A percentile compares a stretch with the other conserved stretches of the same genome.
phyloP scores from a whole-genome alignment of 2,797 vertebrate species.

The Mormyrops boulengeri region DNA sequence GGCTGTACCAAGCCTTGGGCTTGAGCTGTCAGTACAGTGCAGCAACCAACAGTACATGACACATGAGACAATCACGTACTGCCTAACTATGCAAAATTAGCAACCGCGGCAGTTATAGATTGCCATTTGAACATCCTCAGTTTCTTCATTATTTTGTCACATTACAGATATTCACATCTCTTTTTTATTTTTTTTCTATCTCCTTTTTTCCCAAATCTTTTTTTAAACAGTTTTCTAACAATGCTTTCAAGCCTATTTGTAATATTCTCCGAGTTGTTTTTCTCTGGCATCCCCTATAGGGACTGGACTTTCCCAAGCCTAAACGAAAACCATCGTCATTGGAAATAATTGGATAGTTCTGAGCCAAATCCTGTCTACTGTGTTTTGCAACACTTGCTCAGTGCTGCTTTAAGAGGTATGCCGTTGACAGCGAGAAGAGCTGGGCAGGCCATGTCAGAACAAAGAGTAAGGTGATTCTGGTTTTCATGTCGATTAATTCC shows the following conservation, averaged over 20 bases:
- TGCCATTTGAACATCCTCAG: not conserved
- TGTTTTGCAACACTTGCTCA: not conserved
- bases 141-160: not conserved
- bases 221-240: not conserved
- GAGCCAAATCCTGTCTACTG: not conserved
- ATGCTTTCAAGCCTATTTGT: not conserved
- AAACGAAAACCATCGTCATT: not conserved
- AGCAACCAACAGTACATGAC: not conserved
- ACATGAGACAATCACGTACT: not conserved
- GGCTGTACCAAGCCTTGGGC: not conserved
- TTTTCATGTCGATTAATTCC: not conserved
- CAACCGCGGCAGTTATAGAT: not conserved
- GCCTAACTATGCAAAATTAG: not conserved
- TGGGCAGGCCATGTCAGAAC: not conserved
- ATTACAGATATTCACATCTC: not conserved
- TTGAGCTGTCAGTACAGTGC: not conserved
- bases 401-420: not conserved
- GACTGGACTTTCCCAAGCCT: not conserved
- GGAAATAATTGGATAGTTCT: not conserved
- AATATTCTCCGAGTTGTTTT: not conserved
- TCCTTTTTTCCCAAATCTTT: not conserved
- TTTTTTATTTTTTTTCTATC: not conserved
- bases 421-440: not conserved
- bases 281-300: not conserved
- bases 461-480: not conserved